phyloP scores from a whole-genome alignment of 2,888 invertebrate species.

The Hololepta plana region DNA sequence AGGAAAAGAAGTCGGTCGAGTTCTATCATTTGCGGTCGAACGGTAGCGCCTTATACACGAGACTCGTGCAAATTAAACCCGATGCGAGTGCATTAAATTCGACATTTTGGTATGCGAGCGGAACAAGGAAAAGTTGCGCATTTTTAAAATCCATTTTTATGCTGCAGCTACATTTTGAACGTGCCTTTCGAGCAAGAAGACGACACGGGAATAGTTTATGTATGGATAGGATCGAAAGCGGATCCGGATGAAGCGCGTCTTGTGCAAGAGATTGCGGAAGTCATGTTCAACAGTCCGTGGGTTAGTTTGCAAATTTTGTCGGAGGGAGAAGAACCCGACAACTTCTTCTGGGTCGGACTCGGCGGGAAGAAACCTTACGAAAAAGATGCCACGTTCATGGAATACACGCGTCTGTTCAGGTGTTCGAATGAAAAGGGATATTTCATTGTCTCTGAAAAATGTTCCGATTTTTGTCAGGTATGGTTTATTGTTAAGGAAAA shows the following conservation, averaged over 20 bases:
- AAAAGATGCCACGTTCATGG: conserved; percentile 76
- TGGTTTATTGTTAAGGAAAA: conserved; percentile 6
- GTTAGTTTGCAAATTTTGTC: conserved; percentile 52
- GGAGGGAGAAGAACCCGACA: conserved; percentile 94
- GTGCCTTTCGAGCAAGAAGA: conserved; percentile 82
- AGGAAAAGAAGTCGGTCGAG: conserved; percentile 47
- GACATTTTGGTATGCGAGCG: conserved; percentile 91
- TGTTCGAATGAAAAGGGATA: conserved; percentile 99
- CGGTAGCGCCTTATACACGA: conserved; percentile 82
- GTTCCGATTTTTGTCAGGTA: conserved; percentile 93
- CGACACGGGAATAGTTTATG: conserved; percentile 80
- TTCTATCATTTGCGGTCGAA: conserved; percentile 92
- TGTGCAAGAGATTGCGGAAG: conserved; percentile 81
- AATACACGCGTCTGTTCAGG: conserved; percentile 82
- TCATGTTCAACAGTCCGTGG: conserved; percentile 76
- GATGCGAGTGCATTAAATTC: conserved; percentile 80
- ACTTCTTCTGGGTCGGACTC: conserved; percentile 96
- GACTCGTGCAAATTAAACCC: conserved; percentile 77
- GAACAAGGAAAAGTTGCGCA: conserved; percentile 2
- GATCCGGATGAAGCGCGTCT: conserved; percentile 73
- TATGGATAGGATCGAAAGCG: conserved; percentile 81
- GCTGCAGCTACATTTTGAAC: conserved; percentile 79
- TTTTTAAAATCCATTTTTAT: no score
- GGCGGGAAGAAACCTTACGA: conserved; percentile 85
- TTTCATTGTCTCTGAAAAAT: conserved; percentile 97